Percentiles rank a stretch among this genome's conserved stretches.
Conservation (phyloP, 2,888 invertebrate species). For the Lycophotia porphyrea region DNA sequence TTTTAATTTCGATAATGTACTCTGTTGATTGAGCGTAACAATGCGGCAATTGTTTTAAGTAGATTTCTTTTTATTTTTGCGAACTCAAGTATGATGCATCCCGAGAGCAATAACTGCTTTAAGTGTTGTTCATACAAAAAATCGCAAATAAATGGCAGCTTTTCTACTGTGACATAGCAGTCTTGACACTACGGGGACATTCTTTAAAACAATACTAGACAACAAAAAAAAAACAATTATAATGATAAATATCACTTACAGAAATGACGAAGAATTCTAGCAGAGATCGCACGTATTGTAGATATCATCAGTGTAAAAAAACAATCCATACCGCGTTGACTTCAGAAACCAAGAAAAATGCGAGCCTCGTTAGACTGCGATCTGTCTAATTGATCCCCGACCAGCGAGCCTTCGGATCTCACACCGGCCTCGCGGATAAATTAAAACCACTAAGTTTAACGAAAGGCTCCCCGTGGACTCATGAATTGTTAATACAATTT, state of each 20-base stretch:
- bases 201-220: not conserved
- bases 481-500: constrained; percentile 81
- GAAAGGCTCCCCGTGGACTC: constrained; percentile 75
- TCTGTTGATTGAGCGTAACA: constrained; percentile 57
- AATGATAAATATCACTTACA: constrained; percentile 20
- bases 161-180: constrained; percentile 39
- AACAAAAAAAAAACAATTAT: constrained; percentile 12
- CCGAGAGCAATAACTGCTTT: constrained; percentile 26
- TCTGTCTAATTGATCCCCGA: constrained; percentile 61
- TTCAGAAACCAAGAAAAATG: constrained; percentile 49
- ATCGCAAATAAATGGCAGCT: constrained; percentile 15
- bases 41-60: constrained; percentile 59
- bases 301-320: constrained; percentile 30
- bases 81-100: constrained; percentile 33
- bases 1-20: constrained; percentile 59
- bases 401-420: constrained; percentile 46
- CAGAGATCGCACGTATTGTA: constrained; percentile 9
- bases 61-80: constrained; percentile 38
- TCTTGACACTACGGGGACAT: constrained; percentile 35
- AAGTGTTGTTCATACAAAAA: constrained; percentile 35
- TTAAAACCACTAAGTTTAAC: constrained; percentile 66
- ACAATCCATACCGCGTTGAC: constrained; percentile 15
- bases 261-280: constrained; percentile 12
- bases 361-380: constrained; percentile 28
- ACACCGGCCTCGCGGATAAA: constrained; percentile 60